A percentile compares a stretch with the other conserved stretches of the same genome.
phyloP scores from a whole-genome alignment of 2,797 vertebrate species.

The Cossypha caffra region DNA sequence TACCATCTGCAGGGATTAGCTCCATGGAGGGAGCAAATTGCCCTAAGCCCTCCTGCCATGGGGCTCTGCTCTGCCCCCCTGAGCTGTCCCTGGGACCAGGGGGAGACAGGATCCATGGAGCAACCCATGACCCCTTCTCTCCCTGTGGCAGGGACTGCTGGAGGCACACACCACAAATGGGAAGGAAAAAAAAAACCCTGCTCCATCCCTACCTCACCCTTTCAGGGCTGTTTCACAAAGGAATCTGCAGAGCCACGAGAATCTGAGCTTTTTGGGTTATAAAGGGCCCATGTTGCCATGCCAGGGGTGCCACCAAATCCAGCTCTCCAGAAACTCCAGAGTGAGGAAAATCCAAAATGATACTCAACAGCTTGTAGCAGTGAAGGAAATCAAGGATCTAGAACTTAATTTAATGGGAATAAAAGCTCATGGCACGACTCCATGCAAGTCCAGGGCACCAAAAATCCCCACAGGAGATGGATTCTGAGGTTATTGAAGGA shows the following conservation, averaged over 20 bases:
- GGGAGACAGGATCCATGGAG: rapidly evolving
- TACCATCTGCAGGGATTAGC: background rate
- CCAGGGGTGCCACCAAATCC: background rate
- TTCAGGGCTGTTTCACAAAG: background rate
- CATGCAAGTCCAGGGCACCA: background rate
- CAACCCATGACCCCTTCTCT: background rate
- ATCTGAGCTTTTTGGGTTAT: background rate
- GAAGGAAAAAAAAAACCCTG: background rate
- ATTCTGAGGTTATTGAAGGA: background rate
- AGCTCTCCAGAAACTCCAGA: background rate
- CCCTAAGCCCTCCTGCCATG: background rate
- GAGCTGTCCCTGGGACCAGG: background rate
- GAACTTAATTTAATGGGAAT: background rate
- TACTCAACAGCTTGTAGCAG: background rate
- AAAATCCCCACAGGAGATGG: background rate
- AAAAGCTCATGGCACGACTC: background rate
- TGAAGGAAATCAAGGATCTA: background rate
- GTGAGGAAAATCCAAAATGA: background rate
- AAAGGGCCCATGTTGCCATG: rapidly evolving
- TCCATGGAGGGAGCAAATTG: background rate
- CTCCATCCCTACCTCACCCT: background rate
- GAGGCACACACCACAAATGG: rapidly evolving
- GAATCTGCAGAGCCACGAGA: background rate
- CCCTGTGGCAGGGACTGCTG: background rate
- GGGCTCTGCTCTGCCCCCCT: background rate